Percentiles rank a stretch among this genome's conserved stretches.
Evolutionary conservation across 2,888 invertebrate genomes (phyloP).

Genomic region (Microplitis deprimator): DNA sequence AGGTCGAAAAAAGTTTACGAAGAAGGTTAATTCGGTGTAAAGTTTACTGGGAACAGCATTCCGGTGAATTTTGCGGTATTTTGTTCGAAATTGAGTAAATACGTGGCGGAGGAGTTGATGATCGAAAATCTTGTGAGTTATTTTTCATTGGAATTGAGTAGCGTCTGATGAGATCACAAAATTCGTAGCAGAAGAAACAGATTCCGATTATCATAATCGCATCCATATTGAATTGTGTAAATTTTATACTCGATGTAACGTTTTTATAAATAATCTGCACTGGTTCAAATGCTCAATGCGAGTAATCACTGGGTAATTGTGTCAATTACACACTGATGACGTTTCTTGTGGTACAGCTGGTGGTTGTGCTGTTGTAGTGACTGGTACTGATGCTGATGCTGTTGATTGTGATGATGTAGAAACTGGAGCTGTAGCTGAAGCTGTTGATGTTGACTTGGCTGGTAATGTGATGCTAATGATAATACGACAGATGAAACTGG

Average conservation of each 20-base stretch:
- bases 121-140: slow-evolving; percentile 55
- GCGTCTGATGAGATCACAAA: slow-evolving; percentile 75
- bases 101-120: slow-evolving; percentile 62
- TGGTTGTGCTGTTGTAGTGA: not conserved
- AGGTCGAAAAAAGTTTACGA: too few relatives aligned
- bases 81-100: slow-evolving; percentile 70
- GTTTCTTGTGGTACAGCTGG: slow-evolving; percentile 5
- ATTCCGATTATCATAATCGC: slow-evolving; percentile 79
- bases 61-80: slow-evolving; percentile 53
- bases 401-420: not conserved
- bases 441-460: slow-evolving; percentile 6
- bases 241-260: not conserved
- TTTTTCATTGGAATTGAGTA: slow-evolving; percentile 61
- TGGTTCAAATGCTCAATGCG: not conserved
- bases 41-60: slow-evolving; percentile 57
- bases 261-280: not conserved
- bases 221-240: slow-evolving; percentile 72
- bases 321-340: slow-evolving; percentile 17
- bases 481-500: slow-evolving; percentile 17
- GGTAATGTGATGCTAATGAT: slow-evolving; percentile 22
- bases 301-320: slow-evolving; percentile 5
- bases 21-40: not conserved
- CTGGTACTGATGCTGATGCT: not conserved
- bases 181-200: slow-evolving; percentile 79
- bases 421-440: not conserved